phyloP scores from a whole-genome alignment of 2,888 invertebrate genomes.

The Exocentrus adspersus region DNA sequence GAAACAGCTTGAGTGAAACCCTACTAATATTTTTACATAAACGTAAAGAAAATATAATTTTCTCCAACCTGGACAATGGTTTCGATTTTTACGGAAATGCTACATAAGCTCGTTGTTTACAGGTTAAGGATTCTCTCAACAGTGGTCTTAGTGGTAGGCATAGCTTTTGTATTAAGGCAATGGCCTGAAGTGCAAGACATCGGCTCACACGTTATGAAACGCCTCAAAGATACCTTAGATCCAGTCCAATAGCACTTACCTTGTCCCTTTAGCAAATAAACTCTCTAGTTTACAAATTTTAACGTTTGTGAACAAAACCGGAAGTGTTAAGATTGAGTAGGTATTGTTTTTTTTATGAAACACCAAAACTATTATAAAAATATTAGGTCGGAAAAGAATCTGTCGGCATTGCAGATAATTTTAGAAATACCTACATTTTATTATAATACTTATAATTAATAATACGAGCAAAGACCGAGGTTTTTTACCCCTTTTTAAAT shows the following conservation, averaged over 20 bases:
- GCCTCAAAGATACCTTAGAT: slow-evolving; percentile 81
- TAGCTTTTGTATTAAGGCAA: slow-evolving; percentile 86
- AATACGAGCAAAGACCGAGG: too few relatives aligned
- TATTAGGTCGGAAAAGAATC: not conserved
- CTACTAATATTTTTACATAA: too few relatives aligned
- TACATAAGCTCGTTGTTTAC: slow-evolving; percentile 57
- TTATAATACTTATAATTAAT: too few relatives aligned
- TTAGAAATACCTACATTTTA: too few relatives aligned
- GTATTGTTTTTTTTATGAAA: slow-evolving; percentile 5
- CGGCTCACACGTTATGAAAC: slow-evolving; percentile 80
- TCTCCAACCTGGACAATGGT: too few relatives aligned
- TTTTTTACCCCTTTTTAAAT: too few relatives aligned
- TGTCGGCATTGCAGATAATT: not conserved
- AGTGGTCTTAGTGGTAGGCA: slow-evolving; percentile 80
- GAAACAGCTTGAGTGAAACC: too few relatives aligned
- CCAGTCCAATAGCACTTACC: slow-evolving; percentile 62
- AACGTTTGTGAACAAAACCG: slow-evolving; percentile 22
- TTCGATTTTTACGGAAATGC: too few relatives aligned
- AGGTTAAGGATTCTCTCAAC: slow-evolving; percentile 90
- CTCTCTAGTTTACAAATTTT: slow-evolving; percentile 46
- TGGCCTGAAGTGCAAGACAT: slow-evolving; percentile 90
- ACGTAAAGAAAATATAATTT: too few relatives aligned
- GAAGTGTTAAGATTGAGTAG: not conserved
- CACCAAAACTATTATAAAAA: not conserved
- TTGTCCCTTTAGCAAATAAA: slow-evolving; percentile 44